Percentiles rank a stretch among this genome's conserved stretches.
Conservation (phyloP, 2,113 vertebrate genomes). For the Pollachius pollachius region DNA sequence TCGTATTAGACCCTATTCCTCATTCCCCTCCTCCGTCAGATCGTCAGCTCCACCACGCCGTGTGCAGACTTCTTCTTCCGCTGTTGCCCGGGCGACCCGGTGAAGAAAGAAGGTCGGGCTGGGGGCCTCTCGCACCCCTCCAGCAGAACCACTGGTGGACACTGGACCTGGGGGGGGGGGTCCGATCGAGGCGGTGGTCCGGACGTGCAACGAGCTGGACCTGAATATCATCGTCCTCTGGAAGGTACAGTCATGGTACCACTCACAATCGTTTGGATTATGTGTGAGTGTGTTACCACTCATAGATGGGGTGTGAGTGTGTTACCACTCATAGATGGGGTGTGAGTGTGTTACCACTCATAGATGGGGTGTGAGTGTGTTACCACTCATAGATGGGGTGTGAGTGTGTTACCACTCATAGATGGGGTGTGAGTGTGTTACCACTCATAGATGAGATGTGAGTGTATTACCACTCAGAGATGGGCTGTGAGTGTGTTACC, state of each 20-base stretch:
- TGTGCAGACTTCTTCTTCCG: constrained; percentile 97
- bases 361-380: too few species aligned
- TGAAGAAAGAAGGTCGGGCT: constrained; percentile 58
- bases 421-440: too few species aligned
- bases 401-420: too few species aligned
- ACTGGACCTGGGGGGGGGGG: constrained; percentile 18
- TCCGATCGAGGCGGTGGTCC: constrained; percentile 72
- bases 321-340: too few species aligned
- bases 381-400: too few species aligned
- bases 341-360: too few species aligned
- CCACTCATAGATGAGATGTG: too few species aligned
- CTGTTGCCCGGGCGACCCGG: constrained; percentile 68
- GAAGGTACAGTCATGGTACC: constrained; percentile 80
- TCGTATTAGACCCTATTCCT: not conserved
- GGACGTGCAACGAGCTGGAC: constrained; percentile 87
- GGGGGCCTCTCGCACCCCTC: constrained; percentile 39
- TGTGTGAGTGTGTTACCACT: not conserved
- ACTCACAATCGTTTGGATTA: too few species aligned
- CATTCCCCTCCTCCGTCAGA: constrained; percentile 63
- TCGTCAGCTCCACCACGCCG: constrained; percentile 91
- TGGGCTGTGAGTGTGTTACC: too few species aligned
- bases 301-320: too few species aligned
- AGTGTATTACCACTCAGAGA: too few species aligned
- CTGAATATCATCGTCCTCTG: constrained; percentile 89
- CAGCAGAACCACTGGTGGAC: constrained; percentile 2